Conservation (phyloP, 2,797 vertebrate genomes). For the Paramormyrops hopkinsi region DNA sequence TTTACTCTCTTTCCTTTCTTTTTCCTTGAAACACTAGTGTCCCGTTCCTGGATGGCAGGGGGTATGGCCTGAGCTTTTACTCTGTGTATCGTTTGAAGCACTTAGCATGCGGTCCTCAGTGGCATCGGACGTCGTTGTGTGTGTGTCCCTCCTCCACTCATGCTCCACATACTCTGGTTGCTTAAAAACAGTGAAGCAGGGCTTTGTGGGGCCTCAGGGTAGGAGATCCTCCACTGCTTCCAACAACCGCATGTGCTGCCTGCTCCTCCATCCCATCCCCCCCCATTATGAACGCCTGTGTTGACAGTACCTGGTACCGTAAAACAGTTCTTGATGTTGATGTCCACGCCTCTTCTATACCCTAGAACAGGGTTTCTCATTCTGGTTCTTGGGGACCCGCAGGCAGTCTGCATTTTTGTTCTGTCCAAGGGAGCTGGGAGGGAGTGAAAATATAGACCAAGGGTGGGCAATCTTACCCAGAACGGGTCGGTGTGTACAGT, state of each 20-base stretch:
- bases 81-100: slow-evolving; percentile 36
- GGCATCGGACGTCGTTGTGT: background rate
- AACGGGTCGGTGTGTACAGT: background rate
- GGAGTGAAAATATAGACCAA: background rate
- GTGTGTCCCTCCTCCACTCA: background rate
- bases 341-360: background rate
- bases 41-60: slow-evolving; percentile 73
- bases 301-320: background rate
- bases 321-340: background rate
- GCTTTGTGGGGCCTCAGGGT: background rate
- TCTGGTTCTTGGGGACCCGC: background rate
- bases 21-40: slow-evolving; percentile 59
- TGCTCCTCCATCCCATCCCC: background rate
- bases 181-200: background rate
- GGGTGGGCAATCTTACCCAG: background rate
- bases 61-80: slow-evolving; percentile 71
- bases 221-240: background rate
- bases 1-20: slow-evolving; percentile 29
- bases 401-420: background rate
- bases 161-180: background rate
- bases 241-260: background rate
- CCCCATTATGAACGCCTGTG: background rate
- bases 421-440: background rate
- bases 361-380: background rate
- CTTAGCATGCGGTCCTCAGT: slow-evolving; percentile 15